Conservation (phyloP, 2,888 invertebrate genomes). For the Ecliptopera silaceata region DNA sequence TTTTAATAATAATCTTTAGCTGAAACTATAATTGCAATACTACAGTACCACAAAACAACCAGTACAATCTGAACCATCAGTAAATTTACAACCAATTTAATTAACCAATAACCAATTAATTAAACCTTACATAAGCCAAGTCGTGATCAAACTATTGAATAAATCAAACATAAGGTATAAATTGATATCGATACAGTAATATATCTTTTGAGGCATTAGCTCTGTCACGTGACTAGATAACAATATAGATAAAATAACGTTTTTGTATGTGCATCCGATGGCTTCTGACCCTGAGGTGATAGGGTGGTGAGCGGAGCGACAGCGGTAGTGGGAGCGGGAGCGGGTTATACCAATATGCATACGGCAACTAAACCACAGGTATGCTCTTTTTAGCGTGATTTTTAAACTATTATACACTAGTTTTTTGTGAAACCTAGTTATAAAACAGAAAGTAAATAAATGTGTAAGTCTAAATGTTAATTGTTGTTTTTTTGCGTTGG, state of each 20-base stretch:
- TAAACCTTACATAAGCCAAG: slow-evolving; percentile 7
- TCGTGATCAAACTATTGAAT: slow-evolving; percentile 24
- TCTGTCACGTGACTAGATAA: slow-evolving; percentile 39
- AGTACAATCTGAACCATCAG: not conserved
- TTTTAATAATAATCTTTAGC: no score
- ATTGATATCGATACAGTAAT: slow-evolving; percentile 38
- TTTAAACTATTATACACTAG: no score
- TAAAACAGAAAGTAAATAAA: no score
- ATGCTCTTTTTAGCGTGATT: no score
- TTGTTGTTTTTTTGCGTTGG: no score
- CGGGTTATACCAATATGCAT: no score
- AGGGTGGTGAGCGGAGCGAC: slow-evolving; percentile 18
- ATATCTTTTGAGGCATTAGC: slow-evolving; percentile 36
- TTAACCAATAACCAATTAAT: slow-evolving; percentile 17
- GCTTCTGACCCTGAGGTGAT: slow-evolving; percentile 31
- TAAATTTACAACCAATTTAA: slow-evolving; percentile 14
- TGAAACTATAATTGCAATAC: no score
- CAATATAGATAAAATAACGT: slow-evolving; percentile 40
- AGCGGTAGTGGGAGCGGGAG: not conserved
- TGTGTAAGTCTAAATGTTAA: no score
- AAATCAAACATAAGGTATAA: slow-evolving; percentile 34
- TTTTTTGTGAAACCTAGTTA: no score
- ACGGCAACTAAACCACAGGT: no score
- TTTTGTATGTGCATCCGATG: slow-evolving; percentile 35
- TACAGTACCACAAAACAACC: not conserved